Evolutionary conservation across 2,888 invertebrate species (phyloP), one percentile per base, ranked within the genome.

Genomic region (Carcina quercana): DNA sequence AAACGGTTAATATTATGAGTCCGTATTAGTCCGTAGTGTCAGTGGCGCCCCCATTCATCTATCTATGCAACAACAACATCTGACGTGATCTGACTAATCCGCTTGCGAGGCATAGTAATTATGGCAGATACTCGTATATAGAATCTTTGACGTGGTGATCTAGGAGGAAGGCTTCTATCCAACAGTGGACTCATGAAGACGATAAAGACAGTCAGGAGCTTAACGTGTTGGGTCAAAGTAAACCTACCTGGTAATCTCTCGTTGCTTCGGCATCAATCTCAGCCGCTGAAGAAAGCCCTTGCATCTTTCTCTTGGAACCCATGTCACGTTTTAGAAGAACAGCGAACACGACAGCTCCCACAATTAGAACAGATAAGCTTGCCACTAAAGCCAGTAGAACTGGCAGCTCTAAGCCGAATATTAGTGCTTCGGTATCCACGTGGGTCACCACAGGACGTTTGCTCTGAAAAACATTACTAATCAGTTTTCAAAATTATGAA

Each of bases 231-330:
- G 17, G 17, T 17, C 5, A 17, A 17, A 5, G 7, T 7, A 17
- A 17, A 17, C 14, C 3, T 28, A 90, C 91, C 86, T 97, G 96
- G 70, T 97, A 97, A 58, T 97, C 96, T 58, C 95, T 93, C 42
- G 94, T 95, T 13, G 95, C 94, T 69, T 94, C 92, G 5, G 93
- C 91, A 48, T 95, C 96, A n/a, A 86, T 80, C 21, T 82, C 82
- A n/a, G 76, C 64, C 8, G 83, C 82, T 0, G 86, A 85, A 10
- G 91, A 78, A 3, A 96, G 73, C n/a, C 91, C 92, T 33, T 91
- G 90, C 46, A 96, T 79, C 64, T 97, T 97, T 46, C 93, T 91
- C 44, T 91, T 89, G 11, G 91, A 88, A 41, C 87, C 88, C 34
- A 92, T 88, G 50, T 96, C 93, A 1, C 91, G 87, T 42, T 91